Evolutionary conservation across 1,140 invertebrate genomes (phyloP), one percentile per base, ranked within the genome.

Genomic region (Anastrepha obliqua): DNA sequence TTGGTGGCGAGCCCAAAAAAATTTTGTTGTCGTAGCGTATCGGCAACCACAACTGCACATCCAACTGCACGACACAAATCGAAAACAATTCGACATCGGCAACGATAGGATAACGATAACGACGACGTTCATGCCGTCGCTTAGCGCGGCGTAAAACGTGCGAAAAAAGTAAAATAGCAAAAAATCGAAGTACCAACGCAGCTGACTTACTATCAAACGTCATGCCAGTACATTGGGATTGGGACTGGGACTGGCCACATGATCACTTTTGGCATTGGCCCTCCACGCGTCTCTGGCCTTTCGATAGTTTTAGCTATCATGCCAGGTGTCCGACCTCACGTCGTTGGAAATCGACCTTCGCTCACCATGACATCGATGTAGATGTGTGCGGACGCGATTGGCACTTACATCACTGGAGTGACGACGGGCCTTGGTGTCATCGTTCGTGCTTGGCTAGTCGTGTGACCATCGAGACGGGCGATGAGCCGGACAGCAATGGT

Each of bases 1-100:
- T 92, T 92, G 91, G 91, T 89, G 81, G 42, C 78, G 44, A 86
- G 87, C 89, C 91, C 91, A 92, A 92, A 92, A 92, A 92, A 92
- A 91, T 90, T 88, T 90, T 89, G 91, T 74, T 92, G 91, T 90
- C 91, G 89, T 90, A 65, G 58, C 85, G 74, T 78, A 81, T 81
- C 85, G 88, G 58, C 74, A 81, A 55, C 44, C 15, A 81, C n/a
- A 81, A 58, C n/a, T 9, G 9, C 47, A 81, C 74, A 74, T n/a
- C 29, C n/a, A 86, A 39, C 55, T 13, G 29, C 29, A 29, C 15
- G 51, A 85, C 47, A 5, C 6, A 55, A 59, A 85, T 59, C 4
- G 59, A 55, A 85, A 58, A 29, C 9, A 11, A 29, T 17, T 51
- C 47, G 47, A 58, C 39, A 81, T 39, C 51, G 81, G 9, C 20